Conservation (phyloP, 2,113 vertebrate genomes). For the Rhombomys opimus region DNA sequence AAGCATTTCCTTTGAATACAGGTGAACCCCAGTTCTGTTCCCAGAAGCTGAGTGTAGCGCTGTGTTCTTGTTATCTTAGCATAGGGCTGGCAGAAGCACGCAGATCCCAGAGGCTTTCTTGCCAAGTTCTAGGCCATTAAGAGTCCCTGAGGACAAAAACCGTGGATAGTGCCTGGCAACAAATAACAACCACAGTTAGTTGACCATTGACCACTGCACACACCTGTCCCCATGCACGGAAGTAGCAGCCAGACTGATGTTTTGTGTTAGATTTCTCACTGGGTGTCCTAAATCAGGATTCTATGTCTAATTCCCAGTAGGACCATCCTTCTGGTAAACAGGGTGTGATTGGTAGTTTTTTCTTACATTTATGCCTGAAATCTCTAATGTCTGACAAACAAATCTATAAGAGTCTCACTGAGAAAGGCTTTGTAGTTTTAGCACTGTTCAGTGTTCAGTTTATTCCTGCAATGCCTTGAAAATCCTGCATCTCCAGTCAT, state of each 20-base stretch:
- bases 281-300: not conserved
- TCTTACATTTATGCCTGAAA: not conserved
- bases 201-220: too few relatives aligned
- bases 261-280: not conserved
- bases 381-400: not conserved
- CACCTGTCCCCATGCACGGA: not conserved
- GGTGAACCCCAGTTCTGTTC: not conserved
- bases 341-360: not conserved
- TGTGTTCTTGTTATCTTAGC: not conserved
- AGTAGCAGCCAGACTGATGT: not conserved
- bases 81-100: not conserved
- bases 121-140: not conserved
- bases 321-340: not conserved
- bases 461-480: not conserved
- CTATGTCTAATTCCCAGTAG: not conserved
- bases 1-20: too few relatives aligned
- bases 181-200: not conserved
- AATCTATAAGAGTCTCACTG: not conserved
- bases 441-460: not conserved
- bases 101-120: not conserved
- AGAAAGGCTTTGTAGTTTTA: not conserved
- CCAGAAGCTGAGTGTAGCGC: not conserved
- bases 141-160: not conserved
- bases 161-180: not conserved
- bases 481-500: not conserved